Base-by-base conservation (phyloP, 2,888 invertebrate genomes). In the Drosophila tanythrix region DNA sequence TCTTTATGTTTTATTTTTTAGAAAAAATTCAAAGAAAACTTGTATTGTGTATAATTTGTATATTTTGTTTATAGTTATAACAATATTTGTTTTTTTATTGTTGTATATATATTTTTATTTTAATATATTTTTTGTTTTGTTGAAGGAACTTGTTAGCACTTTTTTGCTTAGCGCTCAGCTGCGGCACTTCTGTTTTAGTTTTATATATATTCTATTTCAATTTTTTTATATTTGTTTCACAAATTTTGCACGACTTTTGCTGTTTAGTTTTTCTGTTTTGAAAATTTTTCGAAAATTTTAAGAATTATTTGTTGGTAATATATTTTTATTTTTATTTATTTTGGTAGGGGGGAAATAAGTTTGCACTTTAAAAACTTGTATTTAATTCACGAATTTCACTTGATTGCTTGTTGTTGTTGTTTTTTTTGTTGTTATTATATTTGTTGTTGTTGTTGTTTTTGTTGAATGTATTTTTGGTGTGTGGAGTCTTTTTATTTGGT, bases 71-170 rank as follows among this genome's bases (percentile, higher is more conserved):
- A 74, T 69, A 81, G 86, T 84, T 83, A 72, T 84, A 87, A 84
- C 76, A 84, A 84, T 84, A 76, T 57, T 68, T 64, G 13, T 56
- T 58, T 21, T 46, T 25, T 67, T 51, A 38, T 70, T 56, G 27
- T 77, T 78, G 40, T 76, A 68, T 80, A 67, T 74, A 63, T 76
- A 48, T 74, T 53, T 53, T 52, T 56, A 38, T 70, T 57, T 61
- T 46, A 4, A 46, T 61, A 46, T 64, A 56, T 55, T 55, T 67
- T 48, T 55, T 65, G 66, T 72, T 76, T 80, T 73, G 55, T 88
- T 85, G 69, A 83, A 85, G 84, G 84, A 89, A 85, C 84, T 85
- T 89, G 59, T 73, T 89, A 87, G 88, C 83, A 83, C 88, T 84
- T 79, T 77, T 81, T 81, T 72, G 71, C 77, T 80, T 72, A 76